These are phyloP conservation scores for Siphonodentalium dalli DNA, from an alignment of 2,888 invertebrate genomes.

Conservation along the genomic window DNA sequence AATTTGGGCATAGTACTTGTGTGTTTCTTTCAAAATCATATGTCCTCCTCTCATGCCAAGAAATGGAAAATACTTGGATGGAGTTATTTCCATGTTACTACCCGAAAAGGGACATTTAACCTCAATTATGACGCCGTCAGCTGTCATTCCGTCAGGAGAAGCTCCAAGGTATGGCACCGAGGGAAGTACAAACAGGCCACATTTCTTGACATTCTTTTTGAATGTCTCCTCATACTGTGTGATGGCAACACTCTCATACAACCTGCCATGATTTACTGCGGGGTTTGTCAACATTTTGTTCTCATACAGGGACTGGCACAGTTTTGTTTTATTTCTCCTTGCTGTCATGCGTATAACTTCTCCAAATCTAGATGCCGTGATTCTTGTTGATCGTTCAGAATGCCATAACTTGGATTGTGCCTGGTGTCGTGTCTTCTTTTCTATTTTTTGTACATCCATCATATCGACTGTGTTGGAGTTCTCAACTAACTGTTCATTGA, in stretches of 20 bases:
- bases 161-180: slow-evolving; percentile 23
- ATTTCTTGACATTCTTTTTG: slow-evolving; percentile 1
- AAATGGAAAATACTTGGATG: slow-evolving; percentile 17
- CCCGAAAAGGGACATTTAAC: slow-evolving; percentile 29
- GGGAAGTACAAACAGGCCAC: slow-evolving; percentile 21
- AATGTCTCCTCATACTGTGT: slow-evolving; percentile 11
- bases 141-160: slow-evolving; percentile 28
- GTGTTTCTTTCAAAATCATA: slow-evolving; percentile 9
- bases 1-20: slow-evolving; percentile 26
- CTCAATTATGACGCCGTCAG: slow-evolving; percentile 17
- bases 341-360: slow-evolving; percentile 19
- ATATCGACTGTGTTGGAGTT: too few relatives aligned
- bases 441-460: too few relatives aligned
- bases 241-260: slow-evolving; percentile 21
- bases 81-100: slow-evolving; percentile 10
- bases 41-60: slow-evolving; percentile 2
- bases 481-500: too few relatives aligned
- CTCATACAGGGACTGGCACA: slow-evolving; percentile 11
- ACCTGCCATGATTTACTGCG: slow-evolving; percentile 24
- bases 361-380: slow-evolving; percentile 32
- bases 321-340: slow-evolving; percentile 15
- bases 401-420: slow-evolving; percentile 8
- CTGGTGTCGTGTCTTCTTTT: slow-evolving; percentile 18
- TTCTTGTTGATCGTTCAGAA: slow-evolving; percentile 15
- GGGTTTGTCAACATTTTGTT: not conserved